Base-by-base conservation (phyloP, 2,113 vertebrate genomes). In the Podarcis cretensis region DNA sequence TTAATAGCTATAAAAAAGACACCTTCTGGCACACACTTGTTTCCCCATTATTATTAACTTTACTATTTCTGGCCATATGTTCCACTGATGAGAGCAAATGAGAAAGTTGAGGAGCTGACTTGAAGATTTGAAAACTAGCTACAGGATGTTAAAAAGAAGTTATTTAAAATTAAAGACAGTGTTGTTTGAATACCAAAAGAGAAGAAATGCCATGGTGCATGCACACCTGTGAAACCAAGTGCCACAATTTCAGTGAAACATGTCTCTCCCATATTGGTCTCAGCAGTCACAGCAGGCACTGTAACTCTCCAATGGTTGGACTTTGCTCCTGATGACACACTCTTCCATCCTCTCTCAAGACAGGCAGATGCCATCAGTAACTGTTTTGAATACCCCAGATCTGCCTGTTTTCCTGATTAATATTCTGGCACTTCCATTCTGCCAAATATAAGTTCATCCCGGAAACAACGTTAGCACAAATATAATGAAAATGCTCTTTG, bases 321-420 rank as follows among this genome's bases (percentile, higher is more conserved):
- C 48, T 54, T 54, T 54, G 48, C 48, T 9, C 48, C 48, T 54
- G 48, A 54, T 54, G 48, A 54, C 48, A 12, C 9, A 54, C 48
- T 54, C 9, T 54, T 12, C 10, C 10, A 73, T 32, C n/a, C n/a
- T 32, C 71, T 73, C 30, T 32, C 30, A 16, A 73, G 32, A 73
- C 32, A 21, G 10, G 48, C 48, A 54, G 48, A 54, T 54, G 10
- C 48, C 48, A 54, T 2, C 48, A 54, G 48, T 12, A 54, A 54
- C 48, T 32, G 30, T 73, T 48, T 35, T 27, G 74, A 77, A 23
- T 40, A 20, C 40, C 59, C 37, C 30, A 68, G 90, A 13, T 18
- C 54, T 84, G 16, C 73, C 48, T 89, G 90, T 71, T 66, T 7
- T 68, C 83, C n/a, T 93, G 65, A 85, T 87, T 88, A 35, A 84